phyloP scores from a whole-genome alignment of 1,140 invertebrate genomes.

The Potamilus streckersoni region DNA sequence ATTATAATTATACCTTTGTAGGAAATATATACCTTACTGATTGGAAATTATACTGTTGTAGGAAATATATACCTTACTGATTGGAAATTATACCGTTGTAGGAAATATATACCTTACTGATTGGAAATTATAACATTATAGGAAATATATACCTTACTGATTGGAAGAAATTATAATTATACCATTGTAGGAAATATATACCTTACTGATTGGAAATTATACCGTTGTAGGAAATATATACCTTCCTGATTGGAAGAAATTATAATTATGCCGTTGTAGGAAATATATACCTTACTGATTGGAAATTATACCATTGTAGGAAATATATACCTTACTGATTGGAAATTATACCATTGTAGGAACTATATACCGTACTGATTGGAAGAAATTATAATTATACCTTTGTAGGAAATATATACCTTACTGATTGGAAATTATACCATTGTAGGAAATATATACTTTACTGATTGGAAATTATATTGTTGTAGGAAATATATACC shows the following conservation, averaged over 20 bases:
- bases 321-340: conserved; percentile 98
- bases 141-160: conserved; percentile 98
- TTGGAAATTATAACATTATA: conserved; percentile 71
- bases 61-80: conserved; percentile 98
- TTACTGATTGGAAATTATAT: conserved; percentile 83
- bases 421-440: conserved; percentile 83
- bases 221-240: conserved; percentile 85
- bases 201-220: conserved; percentile 86
- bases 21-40: conserved; percentile 98
- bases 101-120: conserved; percentile 98
- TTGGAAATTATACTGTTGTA: conserved; percentile 71
- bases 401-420: conserved; percentile 88
- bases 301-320: conserved; percentile 71
- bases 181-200: conserved; percentile 85
- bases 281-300: conserved; percentile 98
- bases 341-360: conserved; percentile 71
- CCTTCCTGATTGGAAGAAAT: conserved; percentile 98
- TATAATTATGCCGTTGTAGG: conserved; percentile 69
- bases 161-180: conserved; percentile 80
- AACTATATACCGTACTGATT: conserved; percentile 98
- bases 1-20: conserved; percentile 41
- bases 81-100: conserved; percentile 71
- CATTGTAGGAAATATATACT: conserved; percentile 88
- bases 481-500: conserved; percentile 88
- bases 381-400: conserved; percentile 74